Evolutionary conservation across 2,888 invertebrate genomes (phyloP).

Genomic region (Reticulitermes lucifugus): DNA sequence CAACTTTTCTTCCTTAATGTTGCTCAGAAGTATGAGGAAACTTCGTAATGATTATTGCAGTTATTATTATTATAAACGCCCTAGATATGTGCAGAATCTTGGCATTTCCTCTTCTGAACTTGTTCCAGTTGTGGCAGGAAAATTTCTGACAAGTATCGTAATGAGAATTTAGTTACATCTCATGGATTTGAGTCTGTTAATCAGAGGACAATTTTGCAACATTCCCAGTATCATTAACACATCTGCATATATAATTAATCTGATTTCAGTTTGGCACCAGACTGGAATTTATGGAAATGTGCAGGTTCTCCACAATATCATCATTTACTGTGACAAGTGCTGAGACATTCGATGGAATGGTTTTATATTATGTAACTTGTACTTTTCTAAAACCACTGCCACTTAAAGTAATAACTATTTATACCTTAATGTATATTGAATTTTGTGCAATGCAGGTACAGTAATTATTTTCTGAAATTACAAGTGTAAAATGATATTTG

Average conservation of each 20-base stretch:
- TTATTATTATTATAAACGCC: not conserved
- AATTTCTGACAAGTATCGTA: no score
- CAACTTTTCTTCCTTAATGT: not conserved
- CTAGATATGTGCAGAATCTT: not conserved
- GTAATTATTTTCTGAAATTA: conserved; percentile 31
- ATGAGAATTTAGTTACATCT: no score
- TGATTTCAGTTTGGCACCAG: no score
- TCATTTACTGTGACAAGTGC: not conserved
- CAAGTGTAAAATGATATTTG: not conserved
- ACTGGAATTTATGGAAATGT: not conserved
- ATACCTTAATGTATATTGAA: conserved; percentile 33
- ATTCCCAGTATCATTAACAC: no score
- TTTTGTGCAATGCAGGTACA: conserved; percentile 15
- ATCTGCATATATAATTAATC: no score
- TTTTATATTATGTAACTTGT: not conserved
- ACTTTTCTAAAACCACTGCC: conserved; percentile 30
- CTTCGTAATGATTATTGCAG: not conserved
- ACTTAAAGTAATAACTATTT: conserved; percentile 29
- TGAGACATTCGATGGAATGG: not conserved
- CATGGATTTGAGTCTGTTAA: no score
- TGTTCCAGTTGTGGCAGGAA: no score
- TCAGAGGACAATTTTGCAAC: no score
- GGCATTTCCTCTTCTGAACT: not conserved
- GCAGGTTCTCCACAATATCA: not conserved
- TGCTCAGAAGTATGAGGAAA: not conserved